Conservation (phyloP, 2,113 vertebrate species). For the Donacobius atricapilla region DNA sequence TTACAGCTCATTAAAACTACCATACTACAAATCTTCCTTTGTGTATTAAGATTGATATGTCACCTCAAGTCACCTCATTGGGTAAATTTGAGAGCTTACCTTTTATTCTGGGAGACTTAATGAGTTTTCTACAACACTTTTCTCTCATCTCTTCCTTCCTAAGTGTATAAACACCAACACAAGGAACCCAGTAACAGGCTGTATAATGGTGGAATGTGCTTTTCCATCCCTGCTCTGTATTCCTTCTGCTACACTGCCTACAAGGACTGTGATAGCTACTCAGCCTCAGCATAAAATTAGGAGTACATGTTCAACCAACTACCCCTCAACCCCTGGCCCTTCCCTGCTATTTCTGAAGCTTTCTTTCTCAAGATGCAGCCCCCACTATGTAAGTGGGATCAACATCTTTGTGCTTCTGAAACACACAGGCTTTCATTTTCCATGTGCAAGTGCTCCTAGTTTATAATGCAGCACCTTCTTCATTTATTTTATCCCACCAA, state of each 20-base stretch:
- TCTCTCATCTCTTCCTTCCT: background rate
- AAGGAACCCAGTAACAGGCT: background rate
- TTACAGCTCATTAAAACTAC: constrained; percentile 51
- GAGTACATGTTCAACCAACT: background rate
- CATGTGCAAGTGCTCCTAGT: background rate
- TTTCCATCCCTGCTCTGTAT: background rate
- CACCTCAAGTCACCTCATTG: constrained; percentile 6
- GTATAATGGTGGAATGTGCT: background rate
- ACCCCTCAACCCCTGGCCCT: background rate
- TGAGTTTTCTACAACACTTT: background rate
- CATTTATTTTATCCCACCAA: background rate
- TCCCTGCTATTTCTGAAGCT: background rate
- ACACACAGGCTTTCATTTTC: background rate
- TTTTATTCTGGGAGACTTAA: background rate
- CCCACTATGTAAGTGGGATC: background rate
- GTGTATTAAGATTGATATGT: constrained; percentile 10
- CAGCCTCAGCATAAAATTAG: background rate
- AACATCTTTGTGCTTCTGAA: background rate
- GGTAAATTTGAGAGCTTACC: background rate
- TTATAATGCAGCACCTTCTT: background rate
- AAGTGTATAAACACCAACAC: background rate
- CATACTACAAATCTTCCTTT: background rate
- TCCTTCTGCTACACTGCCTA: background rate
- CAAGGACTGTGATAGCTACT: background rate
- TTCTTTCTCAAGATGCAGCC: background rate